Evolutionary conservation across 2,113 vertebrate genomes (phyloP).

Genomic region (Piaya cayana): DNA sequence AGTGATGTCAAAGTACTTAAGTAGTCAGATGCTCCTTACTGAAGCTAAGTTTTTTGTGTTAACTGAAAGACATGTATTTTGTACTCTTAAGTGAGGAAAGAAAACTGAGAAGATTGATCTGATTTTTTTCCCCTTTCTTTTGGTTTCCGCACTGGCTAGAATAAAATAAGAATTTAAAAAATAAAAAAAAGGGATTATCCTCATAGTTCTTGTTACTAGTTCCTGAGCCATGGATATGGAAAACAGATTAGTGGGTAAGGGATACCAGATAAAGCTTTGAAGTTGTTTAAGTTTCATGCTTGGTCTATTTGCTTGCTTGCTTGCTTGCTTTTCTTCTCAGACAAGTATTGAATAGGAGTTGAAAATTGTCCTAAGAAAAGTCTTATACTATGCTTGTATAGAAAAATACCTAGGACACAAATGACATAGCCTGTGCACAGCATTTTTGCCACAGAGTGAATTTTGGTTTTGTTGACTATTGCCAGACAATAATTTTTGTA

Average conservation of each 20-base stretch:
- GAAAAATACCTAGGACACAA: neutral
- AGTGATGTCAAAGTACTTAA: neutral
- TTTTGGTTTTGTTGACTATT: neutral
- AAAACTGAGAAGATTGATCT: neutral
- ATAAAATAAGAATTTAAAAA: neutral
- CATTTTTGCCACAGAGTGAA: neutral
- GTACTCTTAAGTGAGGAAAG: neutral
- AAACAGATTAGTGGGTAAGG: neutral
- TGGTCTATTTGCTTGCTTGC: neutral
- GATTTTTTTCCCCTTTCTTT: neutral
- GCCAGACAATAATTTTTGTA: neutral
- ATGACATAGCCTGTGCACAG: neutral
- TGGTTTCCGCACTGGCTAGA: neutral
- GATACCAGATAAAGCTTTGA: neutral
- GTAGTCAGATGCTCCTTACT: neutral
- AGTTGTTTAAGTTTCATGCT: too few relatives aligned
- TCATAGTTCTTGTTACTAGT: neutral
- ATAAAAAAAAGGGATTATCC: neutral
- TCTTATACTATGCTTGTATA: neutral
- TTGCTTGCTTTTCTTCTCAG: neutral
- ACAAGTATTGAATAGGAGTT: neutral
- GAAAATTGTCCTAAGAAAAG: neutral
- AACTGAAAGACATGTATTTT: neutral
- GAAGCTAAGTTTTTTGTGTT: neutral
- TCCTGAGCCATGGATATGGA: neutral